A percentile compares a stretch with the other conserved stretches of the same genome.
phyloP scores from a whole-genome alignment of 23 tunicate genomes.

The Corella eumyota region DNA sequence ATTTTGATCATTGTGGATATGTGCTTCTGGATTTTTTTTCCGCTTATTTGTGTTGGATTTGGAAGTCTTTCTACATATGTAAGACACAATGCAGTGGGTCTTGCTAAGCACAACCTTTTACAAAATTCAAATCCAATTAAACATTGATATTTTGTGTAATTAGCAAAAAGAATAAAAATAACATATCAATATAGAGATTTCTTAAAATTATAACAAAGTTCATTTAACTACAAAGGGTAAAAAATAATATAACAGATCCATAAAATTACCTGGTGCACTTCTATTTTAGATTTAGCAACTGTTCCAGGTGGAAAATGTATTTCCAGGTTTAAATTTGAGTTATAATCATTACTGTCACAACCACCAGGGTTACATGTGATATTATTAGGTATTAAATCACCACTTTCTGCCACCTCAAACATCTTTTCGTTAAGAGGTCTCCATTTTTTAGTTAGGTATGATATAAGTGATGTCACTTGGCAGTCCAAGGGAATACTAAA shows the following conservation, averaged over 20 bases:
- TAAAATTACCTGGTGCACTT: conserved; percentile 46
- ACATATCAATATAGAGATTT: neutral
- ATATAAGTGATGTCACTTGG: conserved; percentile 34
- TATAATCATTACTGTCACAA: too few relatives aligned
- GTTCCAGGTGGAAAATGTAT: conserved; percentile 52
- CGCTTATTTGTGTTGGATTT: conserved; percentile 13
- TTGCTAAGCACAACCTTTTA: conserved; percentile 21
- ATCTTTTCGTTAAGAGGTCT: conserved; percentile 36
- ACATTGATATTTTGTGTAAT: neutral
- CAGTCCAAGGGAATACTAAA: conserved; percentile 32
- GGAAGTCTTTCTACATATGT: conserved; percentile 33
- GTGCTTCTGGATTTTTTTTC: conserved; percentile 10
- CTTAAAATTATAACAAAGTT: neutral
- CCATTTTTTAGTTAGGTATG: conserved; percentile 43
- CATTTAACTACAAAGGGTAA: neutral
- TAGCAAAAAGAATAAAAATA: neutral
- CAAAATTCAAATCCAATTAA: too few relatives aligned
- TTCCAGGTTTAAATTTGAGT: conserved; percentile 4
- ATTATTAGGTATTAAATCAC: conserved; percentile 2
- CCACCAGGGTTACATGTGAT: too few relatives aligned
- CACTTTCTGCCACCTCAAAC: conserved; percentile 26
- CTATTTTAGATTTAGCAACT: conserved; percentile 31
- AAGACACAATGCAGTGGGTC: conserved; percentile 69
- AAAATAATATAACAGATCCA: neutral
- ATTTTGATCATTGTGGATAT: neutral